These are phyloP conservation scores for Holacanthus passer DNA, from an alignment of 2,113 vertebrate species.

Conservation along the genomic window DNA sequence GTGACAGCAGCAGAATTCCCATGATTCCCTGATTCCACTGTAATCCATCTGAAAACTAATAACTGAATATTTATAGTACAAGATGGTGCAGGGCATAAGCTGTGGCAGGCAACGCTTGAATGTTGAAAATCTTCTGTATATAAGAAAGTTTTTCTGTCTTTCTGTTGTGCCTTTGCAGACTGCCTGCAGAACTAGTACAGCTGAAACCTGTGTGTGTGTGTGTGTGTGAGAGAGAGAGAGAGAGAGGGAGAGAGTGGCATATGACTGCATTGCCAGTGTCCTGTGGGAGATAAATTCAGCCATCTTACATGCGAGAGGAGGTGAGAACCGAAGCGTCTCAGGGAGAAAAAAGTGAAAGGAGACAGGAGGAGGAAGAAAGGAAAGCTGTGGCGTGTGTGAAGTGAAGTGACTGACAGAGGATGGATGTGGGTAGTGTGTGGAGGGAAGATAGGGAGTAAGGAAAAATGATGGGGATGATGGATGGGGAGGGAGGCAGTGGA, in stretches of 20 bases:
- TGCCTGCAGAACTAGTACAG: constrained; percentile 12
- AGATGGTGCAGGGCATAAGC: neutral
- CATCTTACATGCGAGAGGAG: constrained; percentile 17
- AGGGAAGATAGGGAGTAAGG: constrained; percentile 24
- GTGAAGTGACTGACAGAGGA: constrained; percentile 24
- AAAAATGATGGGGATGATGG: neutral
- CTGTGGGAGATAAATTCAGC: constrained; percentile 36
- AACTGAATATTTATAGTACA: constrained; percentile 17
- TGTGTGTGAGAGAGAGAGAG: neutral
- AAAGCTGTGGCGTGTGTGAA: constrained; percentile 18
- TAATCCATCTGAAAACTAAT: constrained; percentile 38
- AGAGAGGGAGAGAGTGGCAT: neutral
- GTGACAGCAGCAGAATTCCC: constrained; percentile 17
- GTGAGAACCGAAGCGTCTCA: constrained; percentile 11
- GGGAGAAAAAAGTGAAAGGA: neutral
- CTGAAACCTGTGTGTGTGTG: constrained; percentile 17
- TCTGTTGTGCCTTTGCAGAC: neutral
- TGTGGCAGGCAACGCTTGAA: constrained; percentile 1
- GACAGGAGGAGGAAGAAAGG: constrained; percentile 4
- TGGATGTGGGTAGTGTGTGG: neutral
- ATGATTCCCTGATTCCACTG: neutral
- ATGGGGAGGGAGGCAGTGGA: neutral
- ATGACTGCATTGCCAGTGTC: constrained; percentile 22
- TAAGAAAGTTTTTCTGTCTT: neutral
- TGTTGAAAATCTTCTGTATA: constrained; percentile 6